Evolutionary conservation across 2,797 vertebrate genomes (phyloP).

Genomic region (Hemibagrus guttatus): DNA sequence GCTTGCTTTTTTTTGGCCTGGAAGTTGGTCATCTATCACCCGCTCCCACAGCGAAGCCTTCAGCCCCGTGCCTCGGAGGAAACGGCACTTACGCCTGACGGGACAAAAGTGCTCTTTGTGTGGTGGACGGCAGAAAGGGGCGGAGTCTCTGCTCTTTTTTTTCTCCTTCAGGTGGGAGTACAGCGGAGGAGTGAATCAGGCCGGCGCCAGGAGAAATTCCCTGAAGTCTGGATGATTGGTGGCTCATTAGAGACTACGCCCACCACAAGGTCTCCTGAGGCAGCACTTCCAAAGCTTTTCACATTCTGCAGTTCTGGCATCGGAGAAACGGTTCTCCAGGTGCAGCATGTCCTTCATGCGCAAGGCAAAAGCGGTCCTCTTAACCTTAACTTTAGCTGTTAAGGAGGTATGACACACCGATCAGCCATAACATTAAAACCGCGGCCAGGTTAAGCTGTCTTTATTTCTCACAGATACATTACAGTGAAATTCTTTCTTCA

Average conservation of each 20-base stretch:
- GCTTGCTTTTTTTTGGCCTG: conserved; percentile 44
- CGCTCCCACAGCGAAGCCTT: conserved; percentile 32
- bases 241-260: conserved; percentile 36
- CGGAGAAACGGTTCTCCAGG: neutral
- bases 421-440: too few relatives aligned
- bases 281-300: neutral
- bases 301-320: neutral
- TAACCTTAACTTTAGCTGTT: neutral
- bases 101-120: conserved; percentile 53
- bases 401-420: too few relatives aligned
- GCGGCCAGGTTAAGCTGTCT: too few relatives aligned
- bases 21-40: conserved; percentile 36
- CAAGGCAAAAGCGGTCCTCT: neutral
- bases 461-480: too few relatives aligned
- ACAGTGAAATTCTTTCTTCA: too few relatives aligned
- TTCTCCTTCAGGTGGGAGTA: conserved; percentile 55
- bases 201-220: conserved; percentile 48
- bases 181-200: conserved; percentile 48
- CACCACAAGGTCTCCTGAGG: neutral
- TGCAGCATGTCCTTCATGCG: neutral
- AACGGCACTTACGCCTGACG: conserved; percentile 21
- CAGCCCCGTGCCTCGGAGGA: conserved; percentile 37
- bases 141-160: conserved; percentile 45
- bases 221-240: conserved; percentile 47
- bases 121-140: conserved; percentile 17